phyloP scores from a whole-genome alignment of 53 echinoderm and acorn worm species.

The Antedon mediterranea region DNA sequence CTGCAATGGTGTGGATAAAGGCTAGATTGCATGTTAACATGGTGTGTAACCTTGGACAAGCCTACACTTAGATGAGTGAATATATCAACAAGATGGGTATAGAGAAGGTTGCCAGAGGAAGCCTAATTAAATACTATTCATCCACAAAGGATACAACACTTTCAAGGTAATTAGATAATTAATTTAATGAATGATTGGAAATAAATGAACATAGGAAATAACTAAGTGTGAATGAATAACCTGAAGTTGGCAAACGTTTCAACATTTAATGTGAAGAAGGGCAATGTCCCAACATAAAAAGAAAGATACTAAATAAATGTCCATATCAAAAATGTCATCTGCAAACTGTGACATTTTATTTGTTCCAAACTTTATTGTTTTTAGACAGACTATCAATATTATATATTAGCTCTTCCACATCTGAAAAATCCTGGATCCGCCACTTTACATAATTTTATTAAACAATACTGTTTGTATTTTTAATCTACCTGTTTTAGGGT shows the following conservation, averaged over 20 bases:
- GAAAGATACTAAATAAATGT: too few relatives aligned
- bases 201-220: background rate
- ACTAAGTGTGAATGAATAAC: background rate
- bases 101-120: background rate
- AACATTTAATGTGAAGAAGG: too few relatives aligned
- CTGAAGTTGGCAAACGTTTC: background rate
- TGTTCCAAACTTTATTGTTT: too few relatives aligned
- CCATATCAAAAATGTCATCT: too few relatives aligned
- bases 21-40: background rate
- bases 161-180: background rate
- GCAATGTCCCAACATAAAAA: too few relatives aligned
- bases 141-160: background rate
- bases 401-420: too few relatives aligned
- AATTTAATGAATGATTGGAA: background rate
- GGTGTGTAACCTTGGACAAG: background rate
- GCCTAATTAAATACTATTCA: background rate
- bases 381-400: too few relatives aligned
- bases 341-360: too few relatives aligned
- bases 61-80: background rate
- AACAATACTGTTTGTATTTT: too few relatives aligned
- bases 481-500: too few relatives aligned
- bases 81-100: background rate
- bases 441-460: too few relatives aligned
- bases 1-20: background rate
- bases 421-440: too few relatives aligned